phyloP scores from a whole-genome alignment of 2,888 invertebrate genomes.

The Quadriops clusia region DNA sequence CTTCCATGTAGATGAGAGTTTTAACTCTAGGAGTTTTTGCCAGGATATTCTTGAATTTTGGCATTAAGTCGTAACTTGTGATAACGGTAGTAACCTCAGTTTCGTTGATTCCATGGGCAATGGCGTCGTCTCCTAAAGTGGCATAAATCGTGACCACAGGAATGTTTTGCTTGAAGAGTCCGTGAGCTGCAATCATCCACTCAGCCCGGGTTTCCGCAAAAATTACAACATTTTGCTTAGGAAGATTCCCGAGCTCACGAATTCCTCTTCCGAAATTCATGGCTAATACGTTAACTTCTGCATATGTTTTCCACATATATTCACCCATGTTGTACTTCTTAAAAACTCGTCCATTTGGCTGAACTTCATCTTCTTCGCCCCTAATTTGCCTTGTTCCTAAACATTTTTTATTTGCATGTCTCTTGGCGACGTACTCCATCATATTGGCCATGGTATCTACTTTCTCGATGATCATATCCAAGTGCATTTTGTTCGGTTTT shows the following conservation, averaged over 20 bases:
- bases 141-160: conserved; percentile 94
- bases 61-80: conserved; percentile 82
- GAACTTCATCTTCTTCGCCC: conserved; percentile 87
- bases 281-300: conserved; percentile 65
- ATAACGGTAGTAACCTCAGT: conserved; percentile 89
- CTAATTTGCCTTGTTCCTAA: conserved; percentile 84
- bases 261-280: conserved; percentile 75
- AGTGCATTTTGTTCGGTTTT: conserved; percentile 57
- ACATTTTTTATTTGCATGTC: conserved; percentile 62
- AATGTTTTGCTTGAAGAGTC: conserved; percentile 88
- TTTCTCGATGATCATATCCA: conserved; percentile 60
- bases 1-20: conserved; percentile 78
- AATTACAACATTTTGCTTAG: conserved; percentile 70
- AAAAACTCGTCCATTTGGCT: conserved; percentile 88
- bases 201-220: conserved; percentile 97
- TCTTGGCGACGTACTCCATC: conserved; percentile 64
- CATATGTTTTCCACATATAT: conserved; percentile 81
- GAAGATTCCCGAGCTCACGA: conserved; percentile 61
- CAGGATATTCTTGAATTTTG: conserved; percentile 76
- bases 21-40: conserved; percentile 60
- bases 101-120: conserved; percentile 93
- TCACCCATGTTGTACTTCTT: conserved; percentile 94
- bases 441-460: conserved; percentile 76
- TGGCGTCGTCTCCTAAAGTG: conserved; percentile 92
- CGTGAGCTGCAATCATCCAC: conserved; percentile 95